Conservation (phyloP, 2,797 vertebrate species). For the Liparis tanakae region DNA sequence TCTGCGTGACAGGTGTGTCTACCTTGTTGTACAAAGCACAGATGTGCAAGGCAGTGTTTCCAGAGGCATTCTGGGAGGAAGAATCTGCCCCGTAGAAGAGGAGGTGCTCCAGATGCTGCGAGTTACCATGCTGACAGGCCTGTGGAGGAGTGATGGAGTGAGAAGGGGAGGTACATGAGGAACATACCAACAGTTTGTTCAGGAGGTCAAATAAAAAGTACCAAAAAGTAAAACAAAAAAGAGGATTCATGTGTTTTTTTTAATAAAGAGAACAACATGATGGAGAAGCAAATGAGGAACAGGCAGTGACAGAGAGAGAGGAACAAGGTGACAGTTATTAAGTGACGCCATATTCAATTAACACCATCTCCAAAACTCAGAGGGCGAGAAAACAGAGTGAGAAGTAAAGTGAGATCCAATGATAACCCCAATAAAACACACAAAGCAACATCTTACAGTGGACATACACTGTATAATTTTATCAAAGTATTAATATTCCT, state of each 20-base stretch:
- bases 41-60: conserved; percentile 95
- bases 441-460: not conserved
- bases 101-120: conserved; percentile 93
- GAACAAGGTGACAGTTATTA: conserved; percentile 44
- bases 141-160: conserved; percentile 44
- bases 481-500: not conserved
- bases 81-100: conserved; percentile 94
- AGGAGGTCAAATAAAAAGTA: not conserved
- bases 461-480: not conserved
- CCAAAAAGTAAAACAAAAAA: not conserved
- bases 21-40: conserved; percentile 97
- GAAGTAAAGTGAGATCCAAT: conserved; percentile 22
- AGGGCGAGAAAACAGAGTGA: conserved; percentile 44
- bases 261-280: conserved; percentile 16
- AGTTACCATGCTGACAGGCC: conserved; percentile 93
- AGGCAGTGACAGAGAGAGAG: conserved; percentile 23
- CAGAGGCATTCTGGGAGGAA: conserved; percentile 91
- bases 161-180: not conserved
- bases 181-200: not conserved
- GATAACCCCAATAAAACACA: conserved; percentile 19
- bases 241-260: conserved; percentile 25
- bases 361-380: conserved; percentile 54
- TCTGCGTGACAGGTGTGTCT: conserved; percentile 2
- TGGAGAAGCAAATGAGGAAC: conserved; percentile 10
- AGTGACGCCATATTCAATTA: conserved; percentile 66